Evolutionary conservation across 2,888 invertebrate species (phyloP), one percentile per base, ranked within the genome.

Genomic region (Thyatira batis): DNA sequence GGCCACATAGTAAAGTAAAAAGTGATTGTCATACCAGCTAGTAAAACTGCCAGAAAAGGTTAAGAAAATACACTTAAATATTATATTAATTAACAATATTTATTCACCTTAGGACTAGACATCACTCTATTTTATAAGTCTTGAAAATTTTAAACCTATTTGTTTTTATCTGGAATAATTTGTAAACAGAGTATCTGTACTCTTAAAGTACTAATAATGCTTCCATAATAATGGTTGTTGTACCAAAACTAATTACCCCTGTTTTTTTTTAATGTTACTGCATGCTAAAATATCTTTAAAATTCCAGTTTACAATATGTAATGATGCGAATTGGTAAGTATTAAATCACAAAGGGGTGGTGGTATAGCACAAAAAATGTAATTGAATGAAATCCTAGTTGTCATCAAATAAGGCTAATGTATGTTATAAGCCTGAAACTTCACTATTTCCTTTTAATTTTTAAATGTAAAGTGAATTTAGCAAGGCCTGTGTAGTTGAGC

Each of bases 401-500:
- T 48, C 8, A 17, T 39, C 28, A 48, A 11, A 20, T 3, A 45
- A 20, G 46, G 25, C 45, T n/a, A 45, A 21, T 23, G 23, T 21
- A 23, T 4, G n/a, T n/a, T n/a, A 13, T 3, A 13, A 33, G 33
- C 33, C 33, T 1, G 25, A 13, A 25, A 20, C 48, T 48, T 48
- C 48, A 48, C 48, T 28, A 27, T 20, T 13, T 39, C 6, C 17
- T 28, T 17, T 10, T 20, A 28, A 27, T 27, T 28, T 27, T 17
- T 4, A 11, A 27, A 28, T 17, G 48, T 48, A 27, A 48, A 27
- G 48, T 48, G 39, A 39, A 39, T 17, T 27, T 17, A 27, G 53
- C 55, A 65, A 68, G 69, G 69, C 70, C 69, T 73, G 68, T 69
- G 49, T 71, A 76, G 63, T 63, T 17, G 27, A 48, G 48, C 27